phyloP scores from a whole-genome alignment of 2,797 vertebrate species.

The Buphagus erythrorhynchus region DNA sequence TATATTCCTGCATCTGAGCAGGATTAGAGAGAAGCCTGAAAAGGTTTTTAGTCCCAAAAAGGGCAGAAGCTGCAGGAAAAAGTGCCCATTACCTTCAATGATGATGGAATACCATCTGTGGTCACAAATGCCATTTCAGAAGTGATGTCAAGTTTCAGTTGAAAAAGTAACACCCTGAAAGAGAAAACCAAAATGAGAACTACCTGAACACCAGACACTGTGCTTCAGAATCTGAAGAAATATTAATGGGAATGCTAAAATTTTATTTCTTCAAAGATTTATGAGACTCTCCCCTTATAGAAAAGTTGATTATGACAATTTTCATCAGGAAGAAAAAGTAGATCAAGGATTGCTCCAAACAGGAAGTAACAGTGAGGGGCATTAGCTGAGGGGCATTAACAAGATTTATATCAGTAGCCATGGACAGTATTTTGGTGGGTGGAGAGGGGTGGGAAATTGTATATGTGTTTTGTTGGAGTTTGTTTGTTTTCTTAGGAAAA shows the following conservation, averaged over 20 bases:
- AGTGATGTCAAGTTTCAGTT: neutral
- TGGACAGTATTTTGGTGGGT: fast-evolving
- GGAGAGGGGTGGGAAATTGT: neutral
- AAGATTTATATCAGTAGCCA: neutral
- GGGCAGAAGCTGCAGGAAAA: neutral
- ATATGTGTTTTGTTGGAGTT: neutral
- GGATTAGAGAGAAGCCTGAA: neutral
- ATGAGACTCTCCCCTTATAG: neutral
- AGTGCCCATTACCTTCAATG: neutral
- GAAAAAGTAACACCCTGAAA: neutral
- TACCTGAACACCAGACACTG: neutral
- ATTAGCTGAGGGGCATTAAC: neutral
- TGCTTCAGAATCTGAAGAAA: neutral
- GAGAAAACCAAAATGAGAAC: neutral
- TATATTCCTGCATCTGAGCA: neutral
- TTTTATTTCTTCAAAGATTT: neutral
- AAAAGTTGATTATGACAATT: neutral
- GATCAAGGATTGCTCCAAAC: neutral
- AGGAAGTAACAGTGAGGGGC: neutral
- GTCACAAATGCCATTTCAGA: neutral
- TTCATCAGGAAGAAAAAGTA: neutral
- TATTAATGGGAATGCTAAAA: neutral
- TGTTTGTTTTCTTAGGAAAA: neutral
- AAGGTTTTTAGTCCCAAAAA: neutral
- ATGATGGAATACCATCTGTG: neutral